Evolutionary conservation across 2,888 invertebrate genomes (phyloP), one percentile per base, ranked within the genome.

Genomic region (Nymphalis c-album): DNA sequence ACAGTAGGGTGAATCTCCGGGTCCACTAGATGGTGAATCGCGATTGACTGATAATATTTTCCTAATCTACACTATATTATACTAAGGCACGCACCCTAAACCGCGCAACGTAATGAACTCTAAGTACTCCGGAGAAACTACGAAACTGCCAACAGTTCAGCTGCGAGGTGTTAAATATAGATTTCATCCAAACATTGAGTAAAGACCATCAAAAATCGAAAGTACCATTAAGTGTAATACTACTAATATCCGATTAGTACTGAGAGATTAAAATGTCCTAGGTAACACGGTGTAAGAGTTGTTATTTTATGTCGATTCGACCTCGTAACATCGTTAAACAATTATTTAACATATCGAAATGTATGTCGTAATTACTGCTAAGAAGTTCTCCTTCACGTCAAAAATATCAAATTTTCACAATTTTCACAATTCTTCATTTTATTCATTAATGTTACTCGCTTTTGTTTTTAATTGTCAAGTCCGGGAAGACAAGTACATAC

Each of bases 1-100:
- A 65, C 53, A 65, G 46, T 17, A 59, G 35, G 22, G 22, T 45
- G 59, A 53, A 59, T 22, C 61, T 64, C 46, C 58, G 69, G 61
- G 65, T 46, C 63, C n/a, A 45, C 63, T 26, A 40, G 67, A 13
- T 67, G 63, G 50, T 67, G 20, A 55, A 31, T 50, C 20, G 16
- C 46, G 18, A 22, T 7, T 17, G 45, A 16, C 18, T 17, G 18
- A 60, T 46, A 63, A 50, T 18, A 53, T 60, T 51, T 46, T 63
- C 51, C 13, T 40, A 40, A 3, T 13, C 61, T 55, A 50, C 50
- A 53, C 7, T 64, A 64, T 46, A 60, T 55, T 65, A 61, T 58
- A 61, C 57, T 63, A 67, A 67, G 67, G 67, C 67, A 63, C 63
- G 48, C 62, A 26, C 45, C 67, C 58, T 58, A 26, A 62, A 46